Base-by-base conservation (phyloP, 1,140 invertebrate species). In the Amphibalanus amphitrite region DNA sequence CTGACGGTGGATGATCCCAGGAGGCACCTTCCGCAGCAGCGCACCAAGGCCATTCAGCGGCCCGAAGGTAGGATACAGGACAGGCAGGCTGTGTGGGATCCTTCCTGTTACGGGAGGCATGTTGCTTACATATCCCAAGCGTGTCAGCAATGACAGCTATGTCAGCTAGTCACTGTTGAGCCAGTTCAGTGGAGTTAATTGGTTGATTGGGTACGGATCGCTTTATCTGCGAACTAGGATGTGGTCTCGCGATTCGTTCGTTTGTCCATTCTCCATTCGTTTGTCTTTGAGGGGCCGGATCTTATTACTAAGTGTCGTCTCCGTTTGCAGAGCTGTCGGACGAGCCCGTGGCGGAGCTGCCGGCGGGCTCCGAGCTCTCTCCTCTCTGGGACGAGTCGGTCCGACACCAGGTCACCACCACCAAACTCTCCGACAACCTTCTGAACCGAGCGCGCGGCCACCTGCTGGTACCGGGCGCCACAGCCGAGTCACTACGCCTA, bases 1-100 rank as follows among this genome's bases (percentile, higher is more conserved):
- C 77, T 93, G 38, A 86, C 88, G 70, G 86, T 93, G 0, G 82
- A 85, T 74, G 95, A 97, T 85, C 93, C 94, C 25, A 83, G 93
- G 72, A 82, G 90, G 69, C 85, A 85, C 75, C 82, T 90, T n/a
- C 92, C 92, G 26, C 73, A 78, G 3, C 87, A 87, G 77, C 85
- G 88, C 20, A 8, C 1, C 10, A 6, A 17, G 6, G 47, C 47
- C 47, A 23, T 20, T 13, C 47, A 20, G 1, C 10, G 17, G 20
- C 47, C 47, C 47, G 47, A 59, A 72, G 69, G 74, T 74, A 69
- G 26, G 70, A 20, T 70, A 72, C 28, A 20, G 23, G 33, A 15
- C 33, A 15, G 4, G 33, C 33, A 6, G 33, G 15, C 33, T 38
- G 33, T 15, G 4, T 4, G 15, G 4, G 33, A 38, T 38, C 4